Base-by-base conservation (phyloP, 92 coral and sea anemone genomes). In the Parazoanthus atlanticus region DNA sequence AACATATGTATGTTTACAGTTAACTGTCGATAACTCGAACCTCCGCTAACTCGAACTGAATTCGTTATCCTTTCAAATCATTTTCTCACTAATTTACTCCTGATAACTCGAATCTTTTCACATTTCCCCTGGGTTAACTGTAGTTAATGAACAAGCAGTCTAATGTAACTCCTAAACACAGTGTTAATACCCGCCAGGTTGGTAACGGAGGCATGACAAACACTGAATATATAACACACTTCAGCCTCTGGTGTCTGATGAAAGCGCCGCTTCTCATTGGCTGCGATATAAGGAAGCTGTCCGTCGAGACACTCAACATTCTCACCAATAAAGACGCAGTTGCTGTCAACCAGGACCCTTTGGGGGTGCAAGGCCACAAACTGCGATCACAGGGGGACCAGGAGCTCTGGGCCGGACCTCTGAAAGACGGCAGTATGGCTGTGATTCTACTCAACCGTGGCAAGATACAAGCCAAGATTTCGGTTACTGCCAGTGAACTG, bases 201-300 rank as follows among this genome's bases (percentile, higher is more conserved):
- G 93, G 93, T 73, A 90, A 90, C 61, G 93, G 93, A 26, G 86
- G 89, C 9, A 90, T 90, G 93, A 72, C 88, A 11, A 61, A 54
- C 74, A 86, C 90, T 0, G 90, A 90, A 23, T 90, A 90, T 88
- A 80, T 86, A 32, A 80, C 93, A n/a, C 93, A 90, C 86, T 90
- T 90, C 88, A 90, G 93, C 31, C 82, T 90, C 7, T 90, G 93
- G 93, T 90, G 93, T 86, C 86, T 90, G 58, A 90, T 90, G 93
- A 90, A 90, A 64, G 87, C 93, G 7, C 93, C 93, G 30, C 93
- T 90, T 73, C 86, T 90, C 77, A 90, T 90, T 81, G 93, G 93
- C 90, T 90, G 93, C 41, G 93, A 90, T 41, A 49, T 90, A 40
- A 61, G 93, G 31, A 80, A 72, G 32, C 75, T 90, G 69, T 86